Percentiles rank a stretch among this genome's conserved stretches.
Evolutionary conservation across 2,113 vertebrate species (phyloP).

Genomic region (Elanoides forficatus): DNA sequence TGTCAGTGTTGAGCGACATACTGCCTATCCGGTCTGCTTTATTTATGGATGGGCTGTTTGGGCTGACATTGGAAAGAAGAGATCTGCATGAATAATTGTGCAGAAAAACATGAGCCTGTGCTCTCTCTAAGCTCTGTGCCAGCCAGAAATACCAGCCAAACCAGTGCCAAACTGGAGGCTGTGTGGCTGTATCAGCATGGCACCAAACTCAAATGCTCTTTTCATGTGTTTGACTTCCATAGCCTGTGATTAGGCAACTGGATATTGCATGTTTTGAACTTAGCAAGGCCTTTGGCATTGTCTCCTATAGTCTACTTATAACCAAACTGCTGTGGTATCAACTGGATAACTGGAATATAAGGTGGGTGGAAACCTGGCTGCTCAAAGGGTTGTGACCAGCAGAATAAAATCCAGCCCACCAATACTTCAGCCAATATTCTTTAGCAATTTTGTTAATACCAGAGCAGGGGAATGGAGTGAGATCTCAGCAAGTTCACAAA

Average conservation of each 20-base stretch:
- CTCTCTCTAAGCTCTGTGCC: neutral
- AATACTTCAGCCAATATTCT: no score
- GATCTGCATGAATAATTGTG: neutral
- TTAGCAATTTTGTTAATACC: neutral
- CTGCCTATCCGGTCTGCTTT: neutral
- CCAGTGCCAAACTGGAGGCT: neutral
- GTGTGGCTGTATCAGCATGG: neutral
- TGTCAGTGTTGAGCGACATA: neutral
- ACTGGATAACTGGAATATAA: neutral
- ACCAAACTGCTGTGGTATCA: neutral
- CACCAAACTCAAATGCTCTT: neutral
- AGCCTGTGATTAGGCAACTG: neutral
- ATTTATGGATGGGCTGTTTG: neutral
- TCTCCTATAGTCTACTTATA: neutral
- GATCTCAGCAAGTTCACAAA: neutral
- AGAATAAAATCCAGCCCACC: neutral
- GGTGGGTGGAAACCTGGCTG: neutral
- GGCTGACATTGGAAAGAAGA: neutral
- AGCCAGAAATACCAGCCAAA: conserved; percentile 26
- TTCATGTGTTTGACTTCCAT: neutral
- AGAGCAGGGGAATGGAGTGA: neutral
- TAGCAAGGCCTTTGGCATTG: neutral
- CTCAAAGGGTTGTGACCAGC: neutral
- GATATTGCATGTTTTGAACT: neutral
- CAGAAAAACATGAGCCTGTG: neutral